Conservation (phyloP, 2,113 vertebrate species). For the Aptenodytes forsteri region DNA sequence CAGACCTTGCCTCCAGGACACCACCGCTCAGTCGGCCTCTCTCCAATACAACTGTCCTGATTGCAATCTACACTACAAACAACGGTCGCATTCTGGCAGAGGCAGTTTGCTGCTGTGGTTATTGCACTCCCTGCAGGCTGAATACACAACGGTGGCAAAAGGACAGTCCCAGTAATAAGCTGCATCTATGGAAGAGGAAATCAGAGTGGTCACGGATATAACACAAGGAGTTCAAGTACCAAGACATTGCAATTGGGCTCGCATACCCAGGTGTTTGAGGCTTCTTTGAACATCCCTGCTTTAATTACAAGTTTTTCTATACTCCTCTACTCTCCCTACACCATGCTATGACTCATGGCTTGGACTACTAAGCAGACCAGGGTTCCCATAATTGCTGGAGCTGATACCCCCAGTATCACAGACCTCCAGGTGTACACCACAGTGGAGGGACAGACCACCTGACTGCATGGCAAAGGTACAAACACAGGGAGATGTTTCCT, state of each 20-base stretch:
- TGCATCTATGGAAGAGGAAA: not conserved
- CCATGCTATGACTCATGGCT: not conserved
- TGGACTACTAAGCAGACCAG: not conserved
- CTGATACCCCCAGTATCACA: not conserved
- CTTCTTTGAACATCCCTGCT: not conserved
- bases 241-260: not conserved
- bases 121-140: not conserved
- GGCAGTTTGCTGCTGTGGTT: not conserved
- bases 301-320: not conserved
- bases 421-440: not conserved
- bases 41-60: not conserved
- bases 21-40: not conserved
- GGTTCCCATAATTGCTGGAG: not conserved
- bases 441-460: not conserved
- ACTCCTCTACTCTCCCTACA: not conserved
- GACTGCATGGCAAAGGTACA: not conserved
- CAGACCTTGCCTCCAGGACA: not conserved
- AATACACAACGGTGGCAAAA: fast-evolving
- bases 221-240: not conserved
- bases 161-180: not conserved
- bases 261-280: not conserved
- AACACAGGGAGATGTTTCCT: not conserved
- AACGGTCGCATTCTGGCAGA: not conserved
- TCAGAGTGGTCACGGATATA: fast-evolving
- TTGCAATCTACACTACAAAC: not conserved